Conservation (phyloP, 2,888 invertebrate genomes). For the Tinea semifulvella region DNA sequence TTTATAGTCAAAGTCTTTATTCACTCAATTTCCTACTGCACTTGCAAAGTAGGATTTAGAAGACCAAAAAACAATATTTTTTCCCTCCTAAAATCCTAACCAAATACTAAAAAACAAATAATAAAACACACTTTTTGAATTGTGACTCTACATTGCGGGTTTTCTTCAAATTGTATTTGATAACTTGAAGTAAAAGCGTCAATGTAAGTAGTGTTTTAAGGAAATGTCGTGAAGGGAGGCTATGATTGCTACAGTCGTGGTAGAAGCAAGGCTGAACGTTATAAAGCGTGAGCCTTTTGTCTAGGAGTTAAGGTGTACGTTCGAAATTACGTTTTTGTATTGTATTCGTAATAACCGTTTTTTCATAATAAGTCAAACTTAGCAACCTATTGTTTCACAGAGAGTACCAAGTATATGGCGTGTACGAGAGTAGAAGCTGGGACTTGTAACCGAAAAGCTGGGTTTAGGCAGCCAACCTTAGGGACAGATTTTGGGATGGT, state of each 20-base stretch:
- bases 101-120: constrained; percentile 28
- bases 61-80: constrained; percentile 47
- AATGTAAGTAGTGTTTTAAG: constrained; percentile 28
- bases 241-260: neutral
- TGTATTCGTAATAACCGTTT: no score
- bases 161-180: neutral
- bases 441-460: no score
- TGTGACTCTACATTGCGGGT: constrained; percentile 26
- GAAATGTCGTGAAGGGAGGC: constrained; percentile 21
- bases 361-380: no score
- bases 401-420: no score
- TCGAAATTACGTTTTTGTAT: constrained; percentile 21
- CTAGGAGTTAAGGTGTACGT: constrained; percentile 40
- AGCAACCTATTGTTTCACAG: no score
- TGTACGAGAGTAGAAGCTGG: no score
- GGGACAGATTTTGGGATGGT: no score
- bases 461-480: no score
- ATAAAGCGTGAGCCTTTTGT: constrained; percentile 66
- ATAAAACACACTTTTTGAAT: constrained; percentile 28
- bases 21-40: constrained; percentile 45
- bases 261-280: constrained; percentile 54
- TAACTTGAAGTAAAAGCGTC: constrained; percentile 20
- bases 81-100: constrained; percentile 34
- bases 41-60: constrained; percentile 33
- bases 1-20: constrained; percentile 20